Percentiles rank a stretch among this genome's conserved stretches.
phyloP scores from a whole-genome alignment of 2,888 invertebrate genomes.

The Stenodera caucasica region DNA sequence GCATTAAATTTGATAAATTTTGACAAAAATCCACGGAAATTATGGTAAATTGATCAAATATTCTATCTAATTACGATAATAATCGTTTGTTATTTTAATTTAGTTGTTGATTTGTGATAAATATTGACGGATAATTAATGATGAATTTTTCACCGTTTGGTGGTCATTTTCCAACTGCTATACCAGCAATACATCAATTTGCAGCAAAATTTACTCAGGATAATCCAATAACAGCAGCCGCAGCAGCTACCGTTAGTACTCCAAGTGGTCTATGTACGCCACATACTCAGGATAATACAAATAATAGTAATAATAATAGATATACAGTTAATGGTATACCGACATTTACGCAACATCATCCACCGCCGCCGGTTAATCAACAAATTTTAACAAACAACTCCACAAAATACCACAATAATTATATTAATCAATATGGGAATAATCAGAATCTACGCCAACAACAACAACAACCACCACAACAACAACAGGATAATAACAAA shows the following conservation, averaged over 20 bases:
- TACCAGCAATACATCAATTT: constrained; percentile 83
- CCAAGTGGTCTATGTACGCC: constrained; percentile 24
- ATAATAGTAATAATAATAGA: constrained; percentile 39
- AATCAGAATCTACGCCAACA: constrained; percentile 46
- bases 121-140: constrained; percentile 22
- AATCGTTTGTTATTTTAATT: neutral
- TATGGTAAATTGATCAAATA: neutral
- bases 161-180: constrained; percentile 74
- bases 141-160: constrained; percentile 90
- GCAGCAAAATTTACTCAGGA: constrained; percentile 69
- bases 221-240: constrained; percentile 32
- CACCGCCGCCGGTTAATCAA: constrained; percentile 49
- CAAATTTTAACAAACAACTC: constrained; percentile 41
- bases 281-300: constrained; percentile 39
- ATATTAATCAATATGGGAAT: constrained; percentile 48
- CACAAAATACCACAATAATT: constrained; percentile 45
- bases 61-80: too few species aligned
- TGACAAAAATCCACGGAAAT: neutral
- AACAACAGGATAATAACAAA: constrained; percentile 50
- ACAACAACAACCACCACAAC: constrained; percentile 45
- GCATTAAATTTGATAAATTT: constrained; percentile 13
- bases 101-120: neutral
- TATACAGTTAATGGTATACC: constrained; percentile 58
- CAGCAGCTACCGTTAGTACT: neutral
- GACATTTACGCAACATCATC: constrained; percentile 55